A percentile compares a stretch with the other conserved stretches of the same genome.
Evolutionary conservation across 2,888 invertebrate species (phyloP).

Genomic region (Andrena bicolor): DNA sequence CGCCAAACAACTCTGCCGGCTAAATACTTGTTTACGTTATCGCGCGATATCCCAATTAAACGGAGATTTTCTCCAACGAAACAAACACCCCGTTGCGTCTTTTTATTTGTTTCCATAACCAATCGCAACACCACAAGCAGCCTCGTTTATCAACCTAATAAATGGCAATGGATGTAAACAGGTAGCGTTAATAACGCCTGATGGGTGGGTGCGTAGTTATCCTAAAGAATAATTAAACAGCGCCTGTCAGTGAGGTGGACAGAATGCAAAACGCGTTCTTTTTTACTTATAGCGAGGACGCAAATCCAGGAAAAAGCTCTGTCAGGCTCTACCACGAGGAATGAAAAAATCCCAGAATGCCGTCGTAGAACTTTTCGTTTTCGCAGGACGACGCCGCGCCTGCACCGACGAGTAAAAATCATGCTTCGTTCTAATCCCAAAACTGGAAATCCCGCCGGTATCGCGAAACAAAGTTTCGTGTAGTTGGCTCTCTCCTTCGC

Average conservation of each 20-base stretch:
- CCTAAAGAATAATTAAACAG: no score
- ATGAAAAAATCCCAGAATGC: slow-evolving; percentile 51
- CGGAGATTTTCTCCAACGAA: background rate
- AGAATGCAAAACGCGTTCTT: background rate
- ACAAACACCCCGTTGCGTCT: slow-evolving; percentile 19
- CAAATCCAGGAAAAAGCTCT: slow-evolving; percentile 54
- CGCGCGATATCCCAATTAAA: slow-evolving; percentile 11
- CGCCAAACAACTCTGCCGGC: background rate
- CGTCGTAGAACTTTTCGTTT: slow-evolving; percentile 54
- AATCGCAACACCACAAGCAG: no score
- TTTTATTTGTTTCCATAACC: background rate
- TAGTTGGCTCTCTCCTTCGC: slow-evolving; percentile 22
- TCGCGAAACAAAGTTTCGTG: slow-evolving; percentile 39
- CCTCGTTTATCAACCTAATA: no score
- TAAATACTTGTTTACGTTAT: slow-evolving; percentile 9
- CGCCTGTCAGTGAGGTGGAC: no score
- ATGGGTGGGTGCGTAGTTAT: no score
- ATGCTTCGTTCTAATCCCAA: slow-evolving; percentile 66
- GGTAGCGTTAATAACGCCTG: no score
- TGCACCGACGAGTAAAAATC: slow-evolving; percentile 56
- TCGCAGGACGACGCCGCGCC: slow-evolving; percentile 14
- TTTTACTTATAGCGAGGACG: background rate
- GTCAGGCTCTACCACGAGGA: slow-evolving; percentile 27
- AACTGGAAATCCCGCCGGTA: slow-evolving; percentile 66
- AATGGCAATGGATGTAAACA: no score